Evolutionary conservation across 2,113 vertebrate species (phyloP).

Genomic region (Mus musculus): GRCm39 chr12:59330001-59330500

Average conservation of each 20-base stretch:
- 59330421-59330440: no score
- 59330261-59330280: neutral
- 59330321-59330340: neutral
- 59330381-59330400: no score
- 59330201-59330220: neutral
- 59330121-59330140: neutral
- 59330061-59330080: neutral
- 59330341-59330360: neutral
- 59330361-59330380: neutral
- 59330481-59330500: no score
- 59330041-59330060: neutral
- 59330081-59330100: neutral
- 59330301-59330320: no score
- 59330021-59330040: neutral
- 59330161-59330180: no score
- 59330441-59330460: no score
- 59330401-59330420: no score
- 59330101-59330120: neutral
- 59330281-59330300: no score
- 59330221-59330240: neutral
- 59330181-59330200: neutral
- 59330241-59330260: neutral
- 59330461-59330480: no score
- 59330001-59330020: neutral
- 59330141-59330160: no score